Evolutionary conservation across 1,140 invertebrate genomes (phyloP), one percentile per base, ranked within the genome.

Genomic region (Drosophila pectinifera): DNA sequence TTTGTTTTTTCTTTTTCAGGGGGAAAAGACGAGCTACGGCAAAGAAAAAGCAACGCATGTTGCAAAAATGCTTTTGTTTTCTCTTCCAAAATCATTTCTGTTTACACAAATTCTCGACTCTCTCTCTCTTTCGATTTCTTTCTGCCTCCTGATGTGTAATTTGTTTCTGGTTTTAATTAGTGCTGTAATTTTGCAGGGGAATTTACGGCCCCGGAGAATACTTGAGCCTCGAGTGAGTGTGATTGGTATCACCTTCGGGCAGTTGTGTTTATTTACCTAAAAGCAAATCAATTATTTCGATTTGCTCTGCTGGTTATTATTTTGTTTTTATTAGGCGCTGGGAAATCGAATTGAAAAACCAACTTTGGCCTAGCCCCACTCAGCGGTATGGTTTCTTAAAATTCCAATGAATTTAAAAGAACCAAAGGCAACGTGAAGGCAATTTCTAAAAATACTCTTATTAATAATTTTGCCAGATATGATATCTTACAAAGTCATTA

Each of bases 281-380:
- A 70, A 57, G 67, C 67, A 70, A 70, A 70, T 70, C 49, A 70
- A 69, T 70, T 70, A 70, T 69, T 69, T 57, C 46, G 67, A 57
- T 70, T 57, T 56, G 34, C 49, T 26, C 38, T 46, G 34, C 51
- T 14, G 24, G 18, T 16, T 57, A 31, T 56, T 26, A 56, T 34
- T 34, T 36, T 70, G 39, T 70, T 68, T 43, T 67, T 67, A 67
- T 62, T 46, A n/a, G 13, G 4, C 18, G 18, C 63, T 16, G 34
- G 20, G n/a, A 63, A 63, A 49, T 49, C 41, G 14, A 38, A 31
- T 39, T 62, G 34, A 62, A 18, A 62, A 62, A 67, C 10, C 24
- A 45, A 34, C 54, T 43, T 24, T 42, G 56, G 56, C 55, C 59
- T 42, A 20, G 36, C 28, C 24, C 28, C 14, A 26, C 54, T 64